Base-by-base conservation (phyloP, 2,888 invertebrate species). In the Dascillus cervinus region DNA sequence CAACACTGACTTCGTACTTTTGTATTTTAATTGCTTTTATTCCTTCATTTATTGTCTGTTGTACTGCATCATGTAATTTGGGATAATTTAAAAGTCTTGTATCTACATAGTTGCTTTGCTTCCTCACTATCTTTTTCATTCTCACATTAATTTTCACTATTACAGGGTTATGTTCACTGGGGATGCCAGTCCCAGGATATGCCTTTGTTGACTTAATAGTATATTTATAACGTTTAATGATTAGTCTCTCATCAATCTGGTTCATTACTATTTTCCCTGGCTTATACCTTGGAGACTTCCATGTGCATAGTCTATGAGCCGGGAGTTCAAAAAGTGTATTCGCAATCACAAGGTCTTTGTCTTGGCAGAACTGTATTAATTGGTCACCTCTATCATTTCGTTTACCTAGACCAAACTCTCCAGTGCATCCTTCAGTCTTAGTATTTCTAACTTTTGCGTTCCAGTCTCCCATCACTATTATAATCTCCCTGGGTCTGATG, bases 301-400 rank as follows among this genome's bases (percentile, higher is more conserved):
- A n/a, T n/a, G 19, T 27, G 13, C 20, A 27, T 9, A 27, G 11
- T 19, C 27, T 17, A 19, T 12, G 17, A n/a, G 27, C 19, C 8
- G 27, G 27, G 10, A 19, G 20, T 19, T 27, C 20, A 9, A 27
- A 27, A 5, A 9, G 12, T 5, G 30, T 23, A 12, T 24, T 30
- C 12, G 10, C 13, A 10, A 24, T 11, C 15, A 14, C 11, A 3
- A 22, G 14, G 3, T 30, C 10, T 11, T 30, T 13, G 8, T 27
- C 27, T 27, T 9, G 8, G 27, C 27, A 27, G 14, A 23, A 30
- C 13, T 30, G 23, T 3, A 30, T n/a, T 3, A 30, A n/a, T 2
- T 15, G 14, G 17, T 23, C 15, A 9, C 26, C 30, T 11, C 30
- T 23, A 4, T 22, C 30, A 14, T 30, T 27, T 19, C 27, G 17